Percentiles rank a stretch among this genome's conserved stretches.
Conservation (phyloP, 1,140 invertebrate genomes). For the Calephelis virginiensis region DNA sequence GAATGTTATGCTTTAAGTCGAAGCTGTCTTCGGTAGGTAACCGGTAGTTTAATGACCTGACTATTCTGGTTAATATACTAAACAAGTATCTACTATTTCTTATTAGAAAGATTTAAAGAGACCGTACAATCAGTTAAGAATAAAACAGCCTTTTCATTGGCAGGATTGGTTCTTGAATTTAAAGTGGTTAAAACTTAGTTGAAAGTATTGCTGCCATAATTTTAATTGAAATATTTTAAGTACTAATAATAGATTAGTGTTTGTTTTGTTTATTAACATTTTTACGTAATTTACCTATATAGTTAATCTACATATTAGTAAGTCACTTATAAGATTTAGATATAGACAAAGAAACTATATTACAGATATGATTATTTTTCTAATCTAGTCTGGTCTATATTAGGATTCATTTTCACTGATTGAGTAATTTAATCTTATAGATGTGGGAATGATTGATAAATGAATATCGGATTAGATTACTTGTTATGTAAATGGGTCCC, state of each 20-base stretch:
- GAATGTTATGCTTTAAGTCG: no score
- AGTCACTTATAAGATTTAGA: slow-evolving; percentile 6
- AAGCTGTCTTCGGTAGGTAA: no score
- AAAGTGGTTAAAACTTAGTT: slow-evolving; percentile 12
- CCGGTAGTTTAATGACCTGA: no score
- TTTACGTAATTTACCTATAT: background rate
- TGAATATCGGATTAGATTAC: no score
- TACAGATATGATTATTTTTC: slow-evolving; percentile 4
- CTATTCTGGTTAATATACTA: no score
- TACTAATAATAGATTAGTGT: slow-evolving; percentile 9
- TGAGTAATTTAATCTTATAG: no score
- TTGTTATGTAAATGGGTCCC: no score
- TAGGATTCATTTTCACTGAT: no score
- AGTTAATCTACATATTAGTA: background rate
- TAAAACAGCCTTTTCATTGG: background rate
- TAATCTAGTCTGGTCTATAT: slow-evolving; percentile 1
- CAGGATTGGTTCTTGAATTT: background rate
- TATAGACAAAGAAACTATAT: slow-evolving; percentile 4
- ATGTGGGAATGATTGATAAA: no score
- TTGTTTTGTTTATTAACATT: slow-evolving; percentile 14
- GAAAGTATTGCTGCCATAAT: slow-evolving; percentile 7
- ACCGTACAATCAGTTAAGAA: no score
- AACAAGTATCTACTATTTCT: no score
- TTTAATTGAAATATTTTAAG: slow-evolving; percentile 6
- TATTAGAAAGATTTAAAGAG: no score